Evolutionary conservation across 2,888 invertebrate species (phyloP), one percentile per base, ranked within the genome.

Genomic region (Hyposoter dolosus): DNA sequence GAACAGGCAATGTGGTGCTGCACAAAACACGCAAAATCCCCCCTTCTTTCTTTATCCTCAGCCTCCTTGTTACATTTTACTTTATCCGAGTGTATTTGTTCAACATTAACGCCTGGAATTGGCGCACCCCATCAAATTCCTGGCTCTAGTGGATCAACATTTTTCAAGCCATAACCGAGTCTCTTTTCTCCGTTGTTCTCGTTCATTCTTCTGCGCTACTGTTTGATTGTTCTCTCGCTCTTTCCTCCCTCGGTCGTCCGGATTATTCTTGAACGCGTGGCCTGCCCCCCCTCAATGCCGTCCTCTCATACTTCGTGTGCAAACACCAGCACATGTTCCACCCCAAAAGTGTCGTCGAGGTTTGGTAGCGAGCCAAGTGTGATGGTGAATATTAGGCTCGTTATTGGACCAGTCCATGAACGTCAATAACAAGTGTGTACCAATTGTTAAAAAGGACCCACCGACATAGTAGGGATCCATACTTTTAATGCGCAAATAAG

Each of bases 11-110:
- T 79, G 47, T 69, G 68, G 53, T 75, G 72, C 68, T 53, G 53
- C 23, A 65, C 80, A 53, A 23, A 69, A 74, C 81, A 43, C 53
- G 32, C 43, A 15, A 35, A 40, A 40, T 15, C 9, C 66, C 60
- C 75, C 60, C 75, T 43, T 32, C 35, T 28, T 43, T 43, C 63
- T 75, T 60, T 63, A 53, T 40, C 45, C 50, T 50, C 43, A 63
- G 50, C 79, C 88, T 91, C 88, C 92, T 91, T 90, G 92, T 92
- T 92, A 92, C 91, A 91, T 92, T 93, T 93, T 93, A 93, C 93
- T 93, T 92, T 92, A 91, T 87, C 89, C 87, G 75, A 88, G 89
- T 88, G 87, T 93, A 92, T 93, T 93, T 93, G 91, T 93, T 92
- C 91, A 93, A 93, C 92, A 93, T 93, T 93, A 93, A 92, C 92